These are phyloP conservation scores for Philotrypesis tridentata DNA, from an alignment of 1,140 invertebrate species.

Conservation along the genomic window DNA sequence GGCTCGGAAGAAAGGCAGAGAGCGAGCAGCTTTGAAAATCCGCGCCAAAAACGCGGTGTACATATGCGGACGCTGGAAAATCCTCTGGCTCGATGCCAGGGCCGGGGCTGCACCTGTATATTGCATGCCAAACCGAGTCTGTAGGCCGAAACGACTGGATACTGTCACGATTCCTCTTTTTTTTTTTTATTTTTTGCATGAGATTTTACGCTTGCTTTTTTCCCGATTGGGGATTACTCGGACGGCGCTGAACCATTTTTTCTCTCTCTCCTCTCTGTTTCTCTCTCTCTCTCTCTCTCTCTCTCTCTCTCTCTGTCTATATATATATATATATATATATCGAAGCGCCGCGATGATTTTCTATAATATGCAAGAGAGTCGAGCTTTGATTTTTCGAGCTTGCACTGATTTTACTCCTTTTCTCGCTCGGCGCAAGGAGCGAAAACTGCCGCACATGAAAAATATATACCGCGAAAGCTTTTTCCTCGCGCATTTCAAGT, in stretches of 20 bases:
- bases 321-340: too few relatives aligned
- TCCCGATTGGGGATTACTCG: neutral
- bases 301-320: too few relatives aligned
- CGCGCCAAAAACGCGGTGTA: neutral
- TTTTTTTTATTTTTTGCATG: neutral
- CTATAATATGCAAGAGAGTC: too few relatives aligned
- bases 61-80: constrained; percentile 5
- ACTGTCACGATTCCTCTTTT: neutral
- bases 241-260: neutral
- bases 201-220: neutral
- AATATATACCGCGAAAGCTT: too few relatives aligned
- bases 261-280: too few relatives aligned
- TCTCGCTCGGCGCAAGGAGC: too few relatives aligned
- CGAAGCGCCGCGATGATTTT: too few relatives aligned
- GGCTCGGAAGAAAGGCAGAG: neutral
- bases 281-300: too few relatives aligned
- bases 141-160: neutral
- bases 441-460: too few relatives aligned
- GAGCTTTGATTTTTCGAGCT: too few relatives aligned
- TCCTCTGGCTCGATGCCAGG: constrained; percentile 32
- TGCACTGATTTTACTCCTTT: too few relatives aligned
- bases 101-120: constrained; percentile 11
- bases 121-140: constrained; percentile 33
- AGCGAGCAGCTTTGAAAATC: constrained; percentile 7
- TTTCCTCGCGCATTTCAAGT: too few relatives aligned